phyloP scores from a whole-genome alignment of 2,113 vertebrate species.

The Solea solea region DNA sequence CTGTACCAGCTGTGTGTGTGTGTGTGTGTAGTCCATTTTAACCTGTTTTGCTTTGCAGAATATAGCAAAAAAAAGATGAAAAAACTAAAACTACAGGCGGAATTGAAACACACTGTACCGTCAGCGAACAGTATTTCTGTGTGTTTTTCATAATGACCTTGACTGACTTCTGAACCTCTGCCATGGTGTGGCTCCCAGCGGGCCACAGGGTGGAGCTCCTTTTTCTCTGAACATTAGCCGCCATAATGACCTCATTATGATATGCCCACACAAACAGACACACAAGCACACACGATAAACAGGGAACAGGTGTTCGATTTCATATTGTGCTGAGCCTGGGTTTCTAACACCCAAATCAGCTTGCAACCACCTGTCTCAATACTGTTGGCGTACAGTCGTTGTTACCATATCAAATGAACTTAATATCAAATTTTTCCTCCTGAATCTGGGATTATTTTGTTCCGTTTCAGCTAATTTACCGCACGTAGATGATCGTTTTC shows the following conservation, averaged over 20 bases:
- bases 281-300: conserved; percentile 46
- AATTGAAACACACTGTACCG: neutral
- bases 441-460: conserved; percentile 23
- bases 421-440: conserved; percentile 47
- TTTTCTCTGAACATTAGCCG: conserved; percentile 38
- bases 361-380: conserved; percentile 48
- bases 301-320: conserved; percentile 63
- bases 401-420: conserved; percentile 52
- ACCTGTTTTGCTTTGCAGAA: neutral
- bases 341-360: conserved; percentile 37
- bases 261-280: conserved; percentile 31
- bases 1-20: conserved; percentile 36
- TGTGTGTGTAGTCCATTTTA: conserved; percentile 19
- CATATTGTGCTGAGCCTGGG: conserved; percentile 25
- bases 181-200: conserved; percentile 18
- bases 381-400: conserved; percentile 9
- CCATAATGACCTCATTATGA: conserved; percentile 59
- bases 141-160: conserved; percentile 37
- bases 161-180: conserved; percentile 35
- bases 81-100: neutral
- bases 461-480: conserved; percentile 27
- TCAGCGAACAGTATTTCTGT: neutral
- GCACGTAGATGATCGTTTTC: conserved; percentile 39
- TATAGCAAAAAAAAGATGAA: neutral
- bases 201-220: conserved; percentile 20